Evolutionary conservation across 2,888 invertebrate genomes (phyloP).

Genomic region (Adineta ricciae): DNA sequence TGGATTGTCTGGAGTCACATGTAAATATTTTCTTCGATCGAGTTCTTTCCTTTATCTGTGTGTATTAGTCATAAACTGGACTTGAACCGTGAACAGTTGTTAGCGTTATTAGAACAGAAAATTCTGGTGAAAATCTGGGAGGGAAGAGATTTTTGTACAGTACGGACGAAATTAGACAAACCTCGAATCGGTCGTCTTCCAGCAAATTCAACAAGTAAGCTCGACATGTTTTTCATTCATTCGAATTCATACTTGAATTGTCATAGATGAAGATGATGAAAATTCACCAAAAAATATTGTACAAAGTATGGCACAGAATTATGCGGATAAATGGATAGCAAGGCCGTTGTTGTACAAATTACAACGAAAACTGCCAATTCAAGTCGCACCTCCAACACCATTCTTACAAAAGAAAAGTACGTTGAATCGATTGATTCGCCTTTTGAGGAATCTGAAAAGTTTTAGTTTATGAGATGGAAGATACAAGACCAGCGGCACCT

Average conservation of each 20-base stretch:
- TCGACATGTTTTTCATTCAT: background rate
- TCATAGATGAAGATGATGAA: background rate
- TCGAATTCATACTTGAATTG: no score
- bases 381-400: background rate
- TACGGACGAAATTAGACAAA: conserved; percentile 44
- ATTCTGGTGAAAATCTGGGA: conserved; percentile 47
- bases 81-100: conserved; percentile 43
- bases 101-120: conserved; percentile 44
- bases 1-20: conserved; percentile 49
- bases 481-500: background rate
- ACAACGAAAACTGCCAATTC: conserved; percentile 23
- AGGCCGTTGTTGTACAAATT: conserved; percentile 23
- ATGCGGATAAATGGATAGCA: background rate
- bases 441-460: background rate
- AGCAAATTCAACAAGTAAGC: conserved; percentile 40
- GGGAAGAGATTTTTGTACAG: conserved; percentile 45
- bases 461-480: background rate
- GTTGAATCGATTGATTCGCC: background rate
- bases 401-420: background rate
- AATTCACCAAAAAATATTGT: background rate
- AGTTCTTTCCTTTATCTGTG: background rate
- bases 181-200: conserved; percentile 46
- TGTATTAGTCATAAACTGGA: conserved; percentile 42
- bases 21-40: conserved; percentile 36
- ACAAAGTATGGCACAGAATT: background rate